phyloP scores from a whole-genome alignment of 2,888 invertebrate genomes.

The Myopa tessellatipennis region DNA sequence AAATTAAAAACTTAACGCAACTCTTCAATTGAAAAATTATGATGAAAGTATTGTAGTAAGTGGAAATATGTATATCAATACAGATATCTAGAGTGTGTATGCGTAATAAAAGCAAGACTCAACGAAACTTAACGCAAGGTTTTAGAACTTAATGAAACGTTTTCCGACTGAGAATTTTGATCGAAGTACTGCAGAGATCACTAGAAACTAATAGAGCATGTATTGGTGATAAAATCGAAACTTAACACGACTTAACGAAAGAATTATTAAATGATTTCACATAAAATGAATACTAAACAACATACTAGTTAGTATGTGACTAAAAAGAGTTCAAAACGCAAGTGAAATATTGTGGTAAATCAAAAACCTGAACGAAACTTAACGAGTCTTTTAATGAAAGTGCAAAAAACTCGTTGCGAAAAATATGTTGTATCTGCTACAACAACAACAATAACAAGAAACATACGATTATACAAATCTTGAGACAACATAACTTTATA shows the following conservation, averaged over 20 bases:
- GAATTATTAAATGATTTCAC: neutral
- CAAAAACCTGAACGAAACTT: neutral
- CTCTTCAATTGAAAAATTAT: neutral
- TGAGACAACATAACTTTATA: neutral
- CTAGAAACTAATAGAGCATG: neutral
- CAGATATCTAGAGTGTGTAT: too few relatives aligned
- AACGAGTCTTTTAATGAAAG: neutral
- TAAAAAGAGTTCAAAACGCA: neutral
- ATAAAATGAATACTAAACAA: neutral
- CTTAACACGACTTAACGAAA: neutral
- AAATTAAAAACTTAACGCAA: slow-evolving; percentile 20
- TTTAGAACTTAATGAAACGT: neutral
- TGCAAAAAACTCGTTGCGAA: too few relatives aligned
- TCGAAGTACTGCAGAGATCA: neutral
- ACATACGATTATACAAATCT: too few relatives aligned
- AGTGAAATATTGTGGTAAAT: neutral
- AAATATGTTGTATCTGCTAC: too few relatives aligned
- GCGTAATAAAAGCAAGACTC: neutral
- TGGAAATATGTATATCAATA: neutral
- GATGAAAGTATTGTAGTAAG: neutral
- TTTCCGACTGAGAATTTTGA: neutral
- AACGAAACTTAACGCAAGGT: slow-evolving; percentile 2
- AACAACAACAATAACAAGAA: too few relatives aligned
- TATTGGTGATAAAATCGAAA: neutral
- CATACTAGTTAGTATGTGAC: neutral